Conservation (phyloP, 2,113 vertebrate species). For the Trinectes maculatus region DNA sequence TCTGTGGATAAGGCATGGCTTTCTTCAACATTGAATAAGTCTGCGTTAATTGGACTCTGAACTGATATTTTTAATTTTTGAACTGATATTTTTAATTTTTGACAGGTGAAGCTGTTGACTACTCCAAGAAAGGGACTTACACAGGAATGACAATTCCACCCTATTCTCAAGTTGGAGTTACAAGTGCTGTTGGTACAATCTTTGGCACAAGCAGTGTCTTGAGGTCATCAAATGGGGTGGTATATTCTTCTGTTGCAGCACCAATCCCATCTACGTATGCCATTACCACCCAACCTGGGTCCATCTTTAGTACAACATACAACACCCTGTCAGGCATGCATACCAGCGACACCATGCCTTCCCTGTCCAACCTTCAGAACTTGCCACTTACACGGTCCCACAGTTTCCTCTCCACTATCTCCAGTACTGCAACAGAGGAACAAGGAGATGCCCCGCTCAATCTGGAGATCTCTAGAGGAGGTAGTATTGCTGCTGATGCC, state of each 20-base stretch:
- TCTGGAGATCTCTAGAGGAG: constrained; percentile 83
- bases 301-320: constrained; percentile 93
- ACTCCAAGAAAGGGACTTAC: constrained; percentile 94
- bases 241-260: constrained; percentile 96
- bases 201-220: constrained; percentile 90
- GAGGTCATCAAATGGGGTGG: constrained; percentile 95
- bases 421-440: constrained; percentile 83
- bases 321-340: constrained; percentile 89
- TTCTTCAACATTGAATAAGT: constrained; percentile 73
- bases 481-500: constrained; percentile 69
- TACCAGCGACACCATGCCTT: constrained; percentile 88
- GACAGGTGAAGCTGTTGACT: constrained; percentile 99
- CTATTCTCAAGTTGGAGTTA: constrained; percentile 89
- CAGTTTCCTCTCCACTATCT: constrained; percentile 89
- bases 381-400: constrained; percentile 91
- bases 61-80: constrained; percentile 91
- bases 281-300: constrained; percentile 97
- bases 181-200: constrained; percentile 82
- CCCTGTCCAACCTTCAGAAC: constrained; percentile 87
- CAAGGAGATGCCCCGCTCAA: constrained; percentile 78
- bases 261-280: constrained; percentile 94
- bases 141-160: constrained; percentile 90
- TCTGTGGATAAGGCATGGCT: constrained; percentile 83
- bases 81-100: constrained; percentile 92
- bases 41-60: constrained; percentile 82